Evolutionary conservation across 2,113 vertebrate genomes (phyloP).

Genomic region (Sterna hirundo): DNA sequence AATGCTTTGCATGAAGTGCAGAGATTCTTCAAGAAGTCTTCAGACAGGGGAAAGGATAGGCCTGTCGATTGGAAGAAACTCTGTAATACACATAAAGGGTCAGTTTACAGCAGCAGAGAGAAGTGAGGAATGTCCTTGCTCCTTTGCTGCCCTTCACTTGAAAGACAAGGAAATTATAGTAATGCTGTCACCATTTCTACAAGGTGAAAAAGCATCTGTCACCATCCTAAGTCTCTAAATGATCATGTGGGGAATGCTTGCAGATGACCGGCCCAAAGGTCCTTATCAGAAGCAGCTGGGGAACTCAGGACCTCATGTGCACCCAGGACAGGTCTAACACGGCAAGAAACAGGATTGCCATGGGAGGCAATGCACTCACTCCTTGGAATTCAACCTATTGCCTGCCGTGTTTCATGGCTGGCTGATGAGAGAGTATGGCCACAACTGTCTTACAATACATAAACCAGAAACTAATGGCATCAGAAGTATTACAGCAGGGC

Average conservation of each 20-base stretch:
- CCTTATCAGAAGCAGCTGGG: neutral
- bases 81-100: neutral
- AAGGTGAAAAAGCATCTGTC: neutral
- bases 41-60: neutral
- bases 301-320: fast-evolving
- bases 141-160: neutral
- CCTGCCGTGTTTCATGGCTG: neutral
- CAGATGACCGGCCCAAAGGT: neutral
- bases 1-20: neutral
- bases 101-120: neutral
- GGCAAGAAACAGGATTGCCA: neutral
- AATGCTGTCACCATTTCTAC: neutral
- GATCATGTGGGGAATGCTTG: neutral
- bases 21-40: neutral
- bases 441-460: neutral
- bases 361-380: fast-evolving
- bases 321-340: fast-evolving
- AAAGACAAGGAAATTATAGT: neutral
- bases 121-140: neutral
- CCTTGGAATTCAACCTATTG: neutral
- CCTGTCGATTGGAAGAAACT: neutral
- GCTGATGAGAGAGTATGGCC: neutral
- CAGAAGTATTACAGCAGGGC: neutral
- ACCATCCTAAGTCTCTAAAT: neutral
- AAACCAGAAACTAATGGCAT: neutral